phyloP scores from a whole-genome alignment of 2,797 vertebrate species.

The Alosa sapidissima region DNA sequence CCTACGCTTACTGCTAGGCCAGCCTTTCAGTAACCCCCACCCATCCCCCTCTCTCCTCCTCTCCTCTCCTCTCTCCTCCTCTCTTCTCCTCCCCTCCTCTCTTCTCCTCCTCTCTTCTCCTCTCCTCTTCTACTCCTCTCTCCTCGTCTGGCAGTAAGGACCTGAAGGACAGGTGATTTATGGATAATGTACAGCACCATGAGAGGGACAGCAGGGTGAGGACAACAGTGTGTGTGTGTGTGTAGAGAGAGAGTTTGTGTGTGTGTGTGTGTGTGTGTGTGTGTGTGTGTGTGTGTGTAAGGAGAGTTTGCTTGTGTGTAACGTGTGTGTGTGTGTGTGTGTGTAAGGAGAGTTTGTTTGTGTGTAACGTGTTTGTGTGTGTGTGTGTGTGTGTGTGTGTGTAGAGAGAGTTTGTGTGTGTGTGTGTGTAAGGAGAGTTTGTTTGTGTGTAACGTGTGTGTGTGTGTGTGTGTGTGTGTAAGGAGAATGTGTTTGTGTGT shows the following conservation, averaged over 20 bases:
- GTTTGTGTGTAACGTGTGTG: not conserved
- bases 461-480: not conserved
- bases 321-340: not conserved
- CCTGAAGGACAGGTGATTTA: constrained; percentile 21
- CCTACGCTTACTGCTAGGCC: not conserved
- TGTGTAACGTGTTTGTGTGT: not conserved
- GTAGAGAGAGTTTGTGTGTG: not conserved
- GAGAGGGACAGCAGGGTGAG: not conserved
- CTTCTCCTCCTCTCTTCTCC: not conserved
- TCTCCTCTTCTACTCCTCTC: too few species aligned
- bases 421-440: not conserved
- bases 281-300: not conserved
- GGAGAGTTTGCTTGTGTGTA: not conserved
- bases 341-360: too few species aligned
- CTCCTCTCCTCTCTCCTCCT: not conserved
- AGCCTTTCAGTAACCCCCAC: not conserved
- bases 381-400: not conserved
- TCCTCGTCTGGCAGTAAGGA: not conserved
- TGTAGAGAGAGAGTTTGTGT: too few species aligned
- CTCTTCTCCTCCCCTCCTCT: too few species aligned
- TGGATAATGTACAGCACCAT: not conserved
- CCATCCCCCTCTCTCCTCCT: not conserved
- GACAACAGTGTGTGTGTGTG: not conserved
- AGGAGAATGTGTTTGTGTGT: too few species aligned
- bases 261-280: not conserved